phyloP scores from a whole-genome alignment of 2,888 invertebrate species.

The Invenusta paracnida region DNA sequence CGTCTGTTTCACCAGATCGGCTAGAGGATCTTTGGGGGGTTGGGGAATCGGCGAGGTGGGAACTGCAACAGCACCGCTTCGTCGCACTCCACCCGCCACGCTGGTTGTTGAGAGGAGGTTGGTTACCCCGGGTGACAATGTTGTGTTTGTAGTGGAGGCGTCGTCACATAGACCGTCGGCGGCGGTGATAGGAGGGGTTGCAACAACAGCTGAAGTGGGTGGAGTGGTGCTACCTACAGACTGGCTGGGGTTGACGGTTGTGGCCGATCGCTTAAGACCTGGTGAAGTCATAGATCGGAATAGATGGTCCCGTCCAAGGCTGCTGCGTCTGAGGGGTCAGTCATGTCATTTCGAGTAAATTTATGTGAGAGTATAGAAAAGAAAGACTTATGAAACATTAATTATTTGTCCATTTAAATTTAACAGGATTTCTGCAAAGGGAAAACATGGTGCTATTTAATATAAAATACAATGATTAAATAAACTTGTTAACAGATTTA shows the following conservation, averaged over 20 bases:
- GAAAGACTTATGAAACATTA: too few relatives aligned
- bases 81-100: neutral
- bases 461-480: too few relatives aligned
- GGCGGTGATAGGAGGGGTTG: neutral
- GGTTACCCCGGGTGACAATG: neutral
- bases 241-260: neutral
- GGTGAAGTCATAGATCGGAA: too few relatives aligned
- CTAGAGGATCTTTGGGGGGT: slow-evolving; percentile 70
- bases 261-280: neutral
- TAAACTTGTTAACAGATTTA: too few relatives aligned
- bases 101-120: neutral
- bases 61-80: neutral
- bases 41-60: neutral
- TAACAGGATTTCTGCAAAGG: too few relatives aligned
- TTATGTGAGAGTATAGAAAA: too few relatives aligned
- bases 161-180: neutral
- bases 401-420: too few relatives aligned
- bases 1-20: slow-evolving; percentile 76
- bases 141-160: neutral
- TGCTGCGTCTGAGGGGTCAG: neutral
- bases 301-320: neutral
- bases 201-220: neutral
- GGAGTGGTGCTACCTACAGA: neutral
- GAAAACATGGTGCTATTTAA: too few relatives aligned
- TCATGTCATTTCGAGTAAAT: too few relatives aligned